Evolutionary conservation across 2,113 vertebrate genomes (phyloP).

Genomic region (Pangasianodon gigas): DNA sequence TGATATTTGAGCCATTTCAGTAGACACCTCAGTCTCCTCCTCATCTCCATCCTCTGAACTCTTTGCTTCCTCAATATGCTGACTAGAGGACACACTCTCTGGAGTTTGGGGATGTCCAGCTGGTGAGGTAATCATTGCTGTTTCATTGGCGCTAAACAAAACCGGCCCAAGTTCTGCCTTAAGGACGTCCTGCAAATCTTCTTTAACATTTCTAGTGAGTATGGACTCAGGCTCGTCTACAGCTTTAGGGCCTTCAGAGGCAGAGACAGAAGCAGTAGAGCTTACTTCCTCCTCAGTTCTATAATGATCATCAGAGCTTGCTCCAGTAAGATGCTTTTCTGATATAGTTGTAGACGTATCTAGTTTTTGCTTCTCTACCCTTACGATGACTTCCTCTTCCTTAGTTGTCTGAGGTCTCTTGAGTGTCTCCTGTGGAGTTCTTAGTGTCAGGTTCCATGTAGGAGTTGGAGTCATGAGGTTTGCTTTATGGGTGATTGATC

Average conservation of each 20-base stretch:
- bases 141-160: slow-evolving; percentile 20
- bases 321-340: slow-evolving; percentile 57
- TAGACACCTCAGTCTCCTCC: slow-evolving; percentile 50
- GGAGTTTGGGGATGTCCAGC: slow-evolving; percentile 29
- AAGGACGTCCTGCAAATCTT: slow-evolving; percentile 3
- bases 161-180: slow-evolving; percentile 30
- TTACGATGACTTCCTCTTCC: slow-evolving; percentile 21
- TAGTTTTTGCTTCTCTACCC: slow-evolving; percentile 13
- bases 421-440: slow-evolving; percentile 21
- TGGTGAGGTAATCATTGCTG: slow-evolving; percentile 5
- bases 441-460: slow-evolving; percentile 35
- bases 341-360: slow-evolving; percentile 46
- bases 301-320: slow-evolving; percentile 53
- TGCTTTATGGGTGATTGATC: slow-evolving; percentile 28
- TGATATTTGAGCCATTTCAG: slow-evolving; percentile 48
- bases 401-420: slow-evolving; percentile 11
- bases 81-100: slow-evolving; percentile 29
- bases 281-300: slow-evolving; percentile 60
- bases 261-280: slow-evolving; percentile 55
- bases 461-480: slow-evolving; percentile 9
- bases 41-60: slow-evolving; percentile 47
- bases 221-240: slow-evolving; percentile 6
- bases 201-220: not conserved
- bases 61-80: slow-evolving; percentile 14
- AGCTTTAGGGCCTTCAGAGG: slow-evolving; percentile 26